Base-by-base conservation (phyloP, 2,113 vertebrate species). In the Ptilorrhoa leucosticta region DNA sequence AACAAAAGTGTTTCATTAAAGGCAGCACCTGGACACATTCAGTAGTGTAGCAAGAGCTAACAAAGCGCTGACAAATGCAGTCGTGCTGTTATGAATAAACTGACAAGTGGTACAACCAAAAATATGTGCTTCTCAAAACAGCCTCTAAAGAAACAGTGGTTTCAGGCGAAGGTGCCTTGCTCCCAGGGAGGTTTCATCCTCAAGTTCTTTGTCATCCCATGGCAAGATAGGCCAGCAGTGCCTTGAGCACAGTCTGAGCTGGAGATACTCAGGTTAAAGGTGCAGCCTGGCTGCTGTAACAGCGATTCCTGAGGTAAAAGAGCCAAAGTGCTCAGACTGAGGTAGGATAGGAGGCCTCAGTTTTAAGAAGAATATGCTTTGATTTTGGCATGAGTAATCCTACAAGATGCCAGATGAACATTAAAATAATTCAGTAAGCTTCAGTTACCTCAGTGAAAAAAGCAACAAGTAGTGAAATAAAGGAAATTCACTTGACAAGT, bases 1-100 rank as follows among this genome's bases (percentile, higher is more conserved):
- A 92, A 72, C 33, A 15, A 35, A 95, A 94, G 51, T 48, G 79
- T 44, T 75, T 88, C 58, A 63, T 73, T 89, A 87, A 70, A 97
- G 58, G 64, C 68, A 94, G 83, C 76, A 92, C 56, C 86, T 95
- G 89, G 64, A 37, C 44, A 44, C 12, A 37, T 24, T 81, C 68
- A 70, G 23, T 31, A 47, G 68, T 1, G 19, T 9, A 44, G 58
- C 51, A 89, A 73, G 72, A 84, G 60, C 86, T 92, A 92, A 88
- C 58, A 87, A 81, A 93, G 42, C 72, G 58, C 50, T 63, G 42
- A 78, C 68, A 95, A 68, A 89, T 2, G 14, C 76, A 87, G 44
- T 56, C 5, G 4, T 20, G 61, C n/a, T 87, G 23, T 14, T 54
- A 8, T 23, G 50, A 54, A 47, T 51, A 39, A 68, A 71, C 64